Conservation (phyloP, 2,797 vertebrate species). For the Poeciliopsis presidionis region DNA sequence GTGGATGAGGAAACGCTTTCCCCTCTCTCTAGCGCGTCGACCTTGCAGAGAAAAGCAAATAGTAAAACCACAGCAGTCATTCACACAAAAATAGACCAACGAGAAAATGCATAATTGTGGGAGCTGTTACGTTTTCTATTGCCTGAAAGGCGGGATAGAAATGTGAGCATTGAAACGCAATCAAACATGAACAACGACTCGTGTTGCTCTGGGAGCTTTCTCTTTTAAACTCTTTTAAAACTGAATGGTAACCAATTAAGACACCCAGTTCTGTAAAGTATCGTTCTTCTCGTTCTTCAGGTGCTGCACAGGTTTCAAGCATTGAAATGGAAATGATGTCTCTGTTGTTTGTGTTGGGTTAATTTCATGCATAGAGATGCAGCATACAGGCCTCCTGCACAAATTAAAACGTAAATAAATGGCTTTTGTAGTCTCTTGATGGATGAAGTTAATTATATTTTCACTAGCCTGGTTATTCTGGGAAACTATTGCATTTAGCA, state of each 20-base stretch:
- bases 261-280: constrained; percentile 23
- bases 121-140: constrained; percentile 24
- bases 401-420: constrained; percentile 8
- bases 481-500: neutral
- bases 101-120: constrained; percentile 29
- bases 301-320: constrained; percentile 11
- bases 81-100: constrained; percentile 37
- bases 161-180: constrained; percentile 41
- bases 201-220: constrained; percentile 29
- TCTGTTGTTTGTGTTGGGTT: constrained; percentile 35
- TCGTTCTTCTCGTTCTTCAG: constrained; percentile 21
- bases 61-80: constrained; percentile 49
- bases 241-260: constrained; percentile 46
- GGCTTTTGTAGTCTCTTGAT: constrained; percentile 9
- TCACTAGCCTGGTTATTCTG: neutral
- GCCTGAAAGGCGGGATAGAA: constrained; percentile 38
- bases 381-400: neutral
- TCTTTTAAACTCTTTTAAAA: constrained; percentile 21
- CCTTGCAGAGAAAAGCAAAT: constrained; percentile 57
- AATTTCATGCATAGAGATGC: constrained; percentile 10
- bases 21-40: constrained; percentile 30
- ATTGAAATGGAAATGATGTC: constrained; percentile 52
- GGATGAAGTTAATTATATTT: constrained; percentile 31
- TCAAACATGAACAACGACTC: constrained; percentile 36
- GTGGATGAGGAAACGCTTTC: constrained; percentile 48